A percentile compares a stretch with the other conserved stretches of the same genome.
These are phyloP conservation scores for Trogon surrucura DNA, from an alignment of 2,113 vertebrate genomes.

Conservation along the genomic window DNA sequence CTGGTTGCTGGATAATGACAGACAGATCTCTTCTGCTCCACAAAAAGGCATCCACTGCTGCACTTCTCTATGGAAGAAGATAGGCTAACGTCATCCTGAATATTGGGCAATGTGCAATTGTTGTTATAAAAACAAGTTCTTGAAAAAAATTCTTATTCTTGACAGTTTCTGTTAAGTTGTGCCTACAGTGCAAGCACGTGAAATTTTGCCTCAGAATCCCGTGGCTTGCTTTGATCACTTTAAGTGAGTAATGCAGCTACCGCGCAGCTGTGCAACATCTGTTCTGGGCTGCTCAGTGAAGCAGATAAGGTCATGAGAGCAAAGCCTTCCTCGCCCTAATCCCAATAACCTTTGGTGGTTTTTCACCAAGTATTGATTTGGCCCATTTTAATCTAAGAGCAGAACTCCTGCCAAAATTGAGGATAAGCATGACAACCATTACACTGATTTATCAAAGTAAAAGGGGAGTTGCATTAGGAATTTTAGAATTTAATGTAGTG, in stretches of 20 bases:
- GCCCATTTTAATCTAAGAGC: neutral
- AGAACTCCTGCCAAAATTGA: constrained; percentile 16
- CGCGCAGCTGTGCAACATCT: neutral
- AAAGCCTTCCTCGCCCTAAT: neutral
- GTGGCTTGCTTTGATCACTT: neutral
- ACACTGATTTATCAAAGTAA: constrained; percentile 32
- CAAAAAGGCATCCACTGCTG: neutral
- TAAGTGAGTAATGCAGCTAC: neutral
- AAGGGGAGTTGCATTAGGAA: constrained; percentile 19
- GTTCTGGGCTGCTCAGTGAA: neutral
- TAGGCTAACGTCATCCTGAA: neutral
- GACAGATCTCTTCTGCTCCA: neutral
- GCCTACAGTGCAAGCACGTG: neutral
- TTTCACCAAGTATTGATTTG: neutral
- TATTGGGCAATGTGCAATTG: neutral
- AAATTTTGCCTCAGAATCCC: neutral
- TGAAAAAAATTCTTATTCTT: neutral
- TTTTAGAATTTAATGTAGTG: constrained; percentile 32
- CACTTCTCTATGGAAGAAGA: neutral
- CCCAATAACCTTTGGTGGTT: neutral
- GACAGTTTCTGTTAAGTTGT: neutral
- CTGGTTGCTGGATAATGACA: neutral
- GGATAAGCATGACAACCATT: constrained; percentile 1
- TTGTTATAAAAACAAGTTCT: neutral
- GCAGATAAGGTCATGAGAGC: neutral